Evolutionary conservation across 2,888 invertebrate species (phyloP).

Genomic region (Drosophila sordidula): DNA sequence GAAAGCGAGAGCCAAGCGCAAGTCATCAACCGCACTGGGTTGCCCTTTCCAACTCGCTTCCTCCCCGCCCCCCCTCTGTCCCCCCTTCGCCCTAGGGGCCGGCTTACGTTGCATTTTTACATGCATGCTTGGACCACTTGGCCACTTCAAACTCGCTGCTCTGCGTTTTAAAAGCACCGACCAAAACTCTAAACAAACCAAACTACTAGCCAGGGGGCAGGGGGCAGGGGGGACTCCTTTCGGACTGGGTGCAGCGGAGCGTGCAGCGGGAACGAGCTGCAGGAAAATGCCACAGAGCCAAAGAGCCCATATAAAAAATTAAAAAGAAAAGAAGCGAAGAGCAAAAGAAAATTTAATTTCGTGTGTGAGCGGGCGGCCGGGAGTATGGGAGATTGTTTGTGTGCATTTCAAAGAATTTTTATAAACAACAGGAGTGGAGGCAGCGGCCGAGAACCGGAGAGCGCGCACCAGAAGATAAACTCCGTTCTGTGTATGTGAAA

Average conservation of each 20-base stretch:
- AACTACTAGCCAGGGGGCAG: slow-evolving; percentile 47
- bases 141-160: slow-evolving; percentile 54
- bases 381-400: slow-evolving; percentile 50
- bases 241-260: slow-evolving; percentile 64
- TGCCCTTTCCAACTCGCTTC: slow-evolving; percentile 15
- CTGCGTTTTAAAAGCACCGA: slow-evolving; percentile 68
- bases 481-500: slow-evolving; percentile 73
- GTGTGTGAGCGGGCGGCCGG: slow-evolving; percentile 29
- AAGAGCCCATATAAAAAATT: slow-evolving; percentile 72
- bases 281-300: slow-evolving; percentile 74
- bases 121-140: slow-evolving; percentile 67
- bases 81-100: slow-evolving; percentile 14
- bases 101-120: slow-evolving; percentile 76
- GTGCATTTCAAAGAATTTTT: slow-evolving; percentile 79
- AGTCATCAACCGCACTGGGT: slow-evolving; percentile 74
- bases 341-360: slow-evolving; percentile 60
- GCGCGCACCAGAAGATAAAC: slow-evolving; percentile 64
- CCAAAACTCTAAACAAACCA: slow-evolving; percentile 75
- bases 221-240: slow-evolving; percentile 28
- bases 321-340: slow-evolving; percentile 32
- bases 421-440: slow-evolving; percentile 63
- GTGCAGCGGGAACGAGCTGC: slow-evolving; percentile 45
- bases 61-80: background rate
- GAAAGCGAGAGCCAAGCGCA: slow-evolving; percentile 68
- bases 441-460: slow-evolving; percentile 26